A percentile compares a stretch with the other conserved stretches of the same genome.
phyloP scores from a whole-genome alignment of 2,113 vertebrate species.

The Bos taurus region DNA sequence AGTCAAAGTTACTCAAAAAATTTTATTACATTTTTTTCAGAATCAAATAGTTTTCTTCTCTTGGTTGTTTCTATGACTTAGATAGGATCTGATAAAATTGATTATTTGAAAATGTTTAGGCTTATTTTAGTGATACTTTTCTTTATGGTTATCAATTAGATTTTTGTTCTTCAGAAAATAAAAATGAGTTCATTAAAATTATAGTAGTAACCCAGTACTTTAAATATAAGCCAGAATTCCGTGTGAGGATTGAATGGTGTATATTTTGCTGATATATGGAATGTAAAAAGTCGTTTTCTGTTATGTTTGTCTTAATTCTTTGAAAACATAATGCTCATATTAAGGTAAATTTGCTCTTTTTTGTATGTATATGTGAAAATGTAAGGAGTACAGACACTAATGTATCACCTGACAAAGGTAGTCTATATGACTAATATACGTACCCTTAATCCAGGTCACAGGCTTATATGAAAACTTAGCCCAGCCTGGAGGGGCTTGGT shows the following conservation, averaged over 20 bases:
- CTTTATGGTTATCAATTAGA: background rate
- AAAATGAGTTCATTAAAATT: background rate
- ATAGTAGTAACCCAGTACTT: background rate
- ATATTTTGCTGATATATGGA: background rate
- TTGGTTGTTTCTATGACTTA: background rate
- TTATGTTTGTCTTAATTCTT: background rate
- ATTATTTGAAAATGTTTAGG: background rate
- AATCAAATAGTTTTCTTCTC: background rate
- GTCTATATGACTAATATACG: background rate
- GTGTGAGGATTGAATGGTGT: background rate
- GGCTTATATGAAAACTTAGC: background rate
- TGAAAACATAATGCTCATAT: background rate
- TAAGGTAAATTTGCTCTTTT: background rate
- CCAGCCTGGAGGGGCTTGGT: background rate
- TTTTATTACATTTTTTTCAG: background rate
- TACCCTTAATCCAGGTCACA: background rate
- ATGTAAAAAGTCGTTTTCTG: background rate
- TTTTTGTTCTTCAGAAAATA: background rate
- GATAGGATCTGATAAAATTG: background rate
- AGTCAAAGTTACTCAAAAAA: background rate
- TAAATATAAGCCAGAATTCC: background rate
- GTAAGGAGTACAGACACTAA: background rate
- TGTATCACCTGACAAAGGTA: background rate
- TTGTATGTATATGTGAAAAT: background rate
- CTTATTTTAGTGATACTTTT: background rate